A percentile compares a stretch with the other conserved stretches of the same genome.
Conservation (phyloP, 2,113 vertebrate species). For the Paratilapia polleni region DNA sequence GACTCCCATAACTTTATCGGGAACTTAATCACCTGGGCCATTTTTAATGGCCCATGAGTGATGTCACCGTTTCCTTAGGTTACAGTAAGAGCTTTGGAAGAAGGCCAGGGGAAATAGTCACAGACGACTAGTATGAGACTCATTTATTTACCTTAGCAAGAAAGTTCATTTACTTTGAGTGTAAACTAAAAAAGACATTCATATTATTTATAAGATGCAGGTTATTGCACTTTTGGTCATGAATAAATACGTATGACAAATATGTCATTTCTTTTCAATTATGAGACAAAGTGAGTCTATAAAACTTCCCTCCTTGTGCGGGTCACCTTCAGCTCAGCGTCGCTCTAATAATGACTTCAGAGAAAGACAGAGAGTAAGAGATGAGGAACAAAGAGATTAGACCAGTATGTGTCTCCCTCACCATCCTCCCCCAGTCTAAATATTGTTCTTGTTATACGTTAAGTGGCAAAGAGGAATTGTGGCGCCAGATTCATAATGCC, state of each 20-base stretch:
- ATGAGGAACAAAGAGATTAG: slow-evolving; percentile 61
- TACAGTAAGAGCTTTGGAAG: slow-evolving; percentile 74
- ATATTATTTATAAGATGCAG: slow-evolving; percentile 57
- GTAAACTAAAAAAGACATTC: slow-evolving; percentile 54
- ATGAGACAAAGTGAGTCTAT: slow-evolving; percentile 2
- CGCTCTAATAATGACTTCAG: slow-evolving; percentile 24
- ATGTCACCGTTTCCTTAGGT: slow-evolving; percentile 72
- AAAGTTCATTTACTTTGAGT: slow-evolving; percentile 66
- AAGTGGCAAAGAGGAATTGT: slow-evolving; percentile 63
- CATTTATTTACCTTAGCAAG: slow-evolving; percentile 46
- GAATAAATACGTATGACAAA: slow-evolving; percentile 43
- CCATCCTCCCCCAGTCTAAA: slow-evolving; percentile 30
- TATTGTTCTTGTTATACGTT: slow-evolving; percentile 61
- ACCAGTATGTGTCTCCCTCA: not conserved
- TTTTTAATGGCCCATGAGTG: slow-evolving; percentile 71
- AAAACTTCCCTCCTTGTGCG: slow-evolving; percentile 5
- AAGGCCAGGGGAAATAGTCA: slow-evolving; percentile 60
- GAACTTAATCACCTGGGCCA: slow-evolving; percentile 76
- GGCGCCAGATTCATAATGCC: slow-evolving; percentile 72
- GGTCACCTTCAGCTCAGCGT: slow-evolving; percentile 65
- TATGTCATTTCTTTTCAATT: slow-evolving; percentile 31
- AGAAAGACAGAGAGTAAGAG: slow-evolving; percentile 26
- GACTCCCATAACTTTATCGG: slow-evolving; percentile 68
- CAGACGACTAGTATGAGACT: slow-evolving; percentile 53
- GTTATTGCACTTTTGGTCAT: slow-evolving; percentile 60